Base-by-base conservation (phyloP, 2,797 vertebrate species). In the Neomorphus geoffroyi region DNA sequence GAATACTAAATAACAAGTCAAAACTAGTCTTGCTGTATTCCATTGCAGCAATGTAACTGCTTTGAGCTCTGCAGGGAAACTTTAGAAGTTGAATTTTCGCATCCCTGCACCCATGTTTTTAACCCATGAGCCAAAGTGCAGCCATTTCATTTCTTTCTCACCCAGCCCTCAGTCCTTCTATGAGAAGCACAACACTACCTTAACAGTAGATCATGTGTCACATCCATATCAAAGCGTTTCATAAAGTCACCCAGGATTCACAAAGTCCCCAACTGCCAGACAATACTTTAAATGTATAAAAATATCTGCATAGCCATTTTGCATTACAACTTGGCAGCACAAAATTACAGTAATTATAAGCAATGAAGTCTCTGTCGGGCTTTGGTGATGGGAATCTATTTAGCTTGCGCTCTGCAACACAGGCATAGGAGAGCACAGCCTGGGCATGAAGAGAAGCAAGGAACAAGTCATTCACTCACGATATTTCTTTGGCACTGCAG, bases 271-370 rank as follows among this genome's bases (percentile, higher is more conserved):
- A 73, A 1, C 79, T 87, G 32, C 28, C 74, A 89, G 39, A 80
- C 53, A 89, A 57, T 64, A 87, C 56, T 35, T 18, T 39, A 85
- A 79, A 80, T 2, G 2, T 39, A 51, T 18, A 73, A 79, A 89
- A 89, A 75, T 66, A 73, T 14, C 84, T 17, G 32, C 56, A 53
- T 0, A 64, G 48, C 21, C 71, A 80, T 89, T 92, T 80, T 73
- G 39, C 64, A 16, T 45, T 82, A 32, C 32, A 62, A 39, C 35
- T 61, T 45, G 8, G 60, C 75, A 66, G 91, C 14, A 82, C 23
- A 71, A 87, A 92, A 84, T 93, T 60, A 93, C 71, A 58, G 78
- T 79, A 62, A 87, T 91, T 94, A 27, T 62, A 75, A 91, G 65
- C 65, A 90, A 75, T 62, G 37, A 65, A 54, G 9, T 18, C 57